Conservation (phyloP, 2,888 invertebrate genomes). For the Melitaea athalia region DNA sequence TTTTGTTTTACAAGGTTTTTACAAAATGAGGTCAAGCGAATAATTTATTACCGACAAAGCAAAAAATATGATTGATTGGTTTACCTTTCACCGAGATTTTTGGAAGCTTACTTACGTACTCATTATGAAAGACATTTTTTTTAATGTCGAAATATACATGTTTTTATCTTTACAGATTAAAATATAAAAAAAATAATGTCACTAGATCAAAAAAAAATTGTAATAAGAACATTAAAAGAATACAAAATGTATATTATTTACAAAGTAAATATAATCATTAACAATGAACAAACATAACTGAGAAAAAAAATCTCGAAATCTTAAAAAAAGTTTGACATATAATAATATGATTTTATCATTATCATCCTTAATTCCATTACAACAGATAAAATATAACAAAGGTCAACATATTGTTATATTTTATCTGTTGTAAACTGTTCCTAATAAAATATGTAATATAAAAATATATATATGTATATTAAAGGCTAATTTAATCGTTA, state of each 20-base stretch:
- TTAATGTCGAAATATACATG: not conserved
- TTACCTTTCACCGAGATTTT: constrained; percentile 27
- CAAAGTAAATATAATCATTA: not conserved
- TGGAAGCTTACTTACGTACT: constrained; percentile 24
- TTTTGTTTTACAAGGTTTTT: constrained; percentile 21
- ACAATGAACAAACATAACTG: not conserved
- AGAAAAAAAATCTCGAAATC: not conserved
- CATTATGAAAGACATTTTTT: constrained; percentile 19
- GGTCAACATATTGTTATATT: too few species aligned
- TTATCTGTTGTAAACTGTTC: too few species aligned
- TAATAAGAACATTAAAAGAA: not conserved
- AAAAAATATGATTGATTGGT: constrained; percentile 29
- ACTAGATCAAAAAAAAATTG: not conserved
- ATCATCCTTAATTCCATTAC: too few species aligned
- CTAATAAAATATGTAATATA: too few species aligned
- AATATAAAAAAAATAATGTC: not conserved
- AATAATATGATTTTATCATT: too few species aligned
- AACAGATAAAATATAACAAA: too few species aligned
- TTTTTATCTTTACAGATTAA: not conserved
- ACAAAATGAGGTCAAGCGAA: constrained; percentile 25
- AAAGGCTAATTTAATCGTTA: too few species aligned
- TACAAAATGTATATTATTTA: too few species aligned
- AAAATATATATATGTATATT: too few species aligned
- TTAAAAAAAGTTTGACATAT: not conserved
- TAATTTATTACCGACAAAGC: constrained; percentile 22